Evolutionary conservation across 2,797 vertebrate species (phyloP).

Genomic region (Cynopterus sphinx): DNA sequence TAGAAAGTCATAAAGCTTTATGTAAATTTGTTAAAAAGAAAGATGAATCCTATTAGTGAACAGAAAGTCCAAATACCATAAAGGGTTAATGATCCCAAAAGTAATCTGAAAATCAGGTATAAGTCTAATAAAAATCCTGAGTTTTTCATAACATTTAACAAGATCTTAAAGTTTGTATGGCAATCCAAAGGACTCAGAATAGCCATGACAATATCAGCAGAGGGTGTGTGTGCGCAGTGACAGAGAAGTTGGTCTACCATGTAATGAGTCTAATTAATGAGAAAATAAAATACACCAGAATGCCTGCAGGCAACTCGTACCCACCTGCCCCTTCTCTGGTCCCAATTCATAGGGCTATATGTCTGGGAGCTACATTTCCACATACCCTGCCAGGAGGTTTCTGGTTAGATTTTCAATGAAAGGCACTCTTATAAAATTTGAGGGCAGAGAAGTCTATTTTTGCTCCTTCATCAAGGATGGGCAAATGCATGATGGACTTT

Average conservation of each 20-base stretch:
- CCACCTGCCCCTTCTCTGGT: neutral
- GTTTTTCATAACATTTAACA: neutral
- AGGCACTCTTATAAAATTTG: neutral
- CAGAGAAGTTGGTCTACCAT: fast-evolving
- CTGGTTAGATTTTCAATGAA: neutral
- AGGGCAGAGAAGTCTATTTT: neutral
- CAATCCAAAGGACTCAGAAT: neutral
- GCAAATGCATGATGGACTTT: neutral
- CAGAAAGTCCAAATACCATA: neutral
- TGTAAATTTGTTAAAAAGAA: neutral
- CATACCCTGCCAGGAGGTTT: neutral
- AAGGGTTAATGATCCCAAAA: neutral
- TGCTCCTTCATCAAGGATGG: neutral
- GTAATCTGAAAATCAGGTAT: neutral
- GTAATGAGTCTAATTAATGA: neutral
- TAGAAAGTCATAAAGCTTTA: neutral
- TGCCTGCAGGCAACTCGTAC: fast-evolving
- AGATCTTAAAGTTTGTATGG: neutral
- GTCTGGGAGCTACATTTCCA: neutral
- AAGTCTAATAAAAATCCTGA: neutral
- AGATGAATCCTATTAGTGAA: neutral
- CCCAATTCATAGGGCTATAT: neutral
- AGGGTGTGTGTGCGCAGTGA: fast-evolving
- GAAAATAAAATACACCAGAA: neutral
- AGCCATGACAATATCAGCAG: neutral